Conservation (phyloP, 1,140 invertebrate species). For the Drosophila virilis region DNA sequence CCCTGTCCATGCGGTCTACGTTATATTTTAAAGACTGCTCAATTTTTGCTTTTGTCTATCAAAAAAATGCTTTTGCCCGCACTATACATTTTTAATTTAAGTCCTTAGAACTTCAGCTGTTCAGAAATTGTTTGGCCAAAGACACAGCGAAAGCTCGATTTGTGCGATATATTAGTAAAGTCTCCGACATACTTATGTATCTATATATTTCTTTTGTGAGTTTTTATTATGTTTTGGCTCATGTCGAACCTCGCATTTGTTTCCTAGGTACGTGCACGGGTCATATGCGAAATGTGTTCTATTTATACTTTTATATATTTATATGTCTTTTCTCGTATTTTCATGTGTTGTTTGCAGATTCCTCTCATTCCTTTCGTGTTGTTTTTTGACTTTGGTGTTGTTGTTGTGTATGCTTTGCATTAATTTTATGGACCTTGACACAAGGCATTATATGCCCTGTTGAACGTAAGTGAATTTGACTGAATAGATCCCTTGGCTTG, state of each 20-base stretch:
- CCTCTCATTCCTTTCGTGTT: conserved; percentile 14
- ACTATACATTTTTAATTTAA: too few species aligned
- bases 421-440: conserved; percentile 77
- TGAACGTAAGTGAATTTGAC: conserved; percentile 18
- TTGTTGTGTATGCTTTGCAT: conserved; percentile 71
- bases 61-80: too few species aligned
- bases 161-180: conserved; percentile 1
- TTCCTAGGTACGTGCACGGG: conserved; percentile 21
- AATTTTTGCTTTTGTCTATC: too few species aligned
- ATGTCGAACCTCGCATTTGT: conserved; percentile 17
- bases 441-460: conserved; percentile 56
- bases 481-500: conserved; percentile 29
- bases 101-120: neutral
- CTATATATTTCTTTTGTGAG: neutral
- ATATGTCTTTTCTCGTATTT: conserved; percentile 18
- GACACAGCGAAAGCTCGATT: neutral
- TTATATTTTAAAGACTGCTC: too few species aligned
- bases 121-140: neutral
- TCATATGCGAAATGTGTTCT: neutral
- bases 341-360: conserved; percentile 22
- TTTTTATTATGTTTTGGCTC: conserved; percentile 14
- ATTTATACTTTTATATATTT: neutral
- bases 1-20: too few species aligned
- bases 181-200: neutral
- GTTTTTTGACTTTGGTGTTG: conserved; percentile 35